These are phyloP conservation scores for Gortyna flavago DNA, from an alignment of 2,888 invertebrate genomes.

Conservation along the genomic window DNA sequence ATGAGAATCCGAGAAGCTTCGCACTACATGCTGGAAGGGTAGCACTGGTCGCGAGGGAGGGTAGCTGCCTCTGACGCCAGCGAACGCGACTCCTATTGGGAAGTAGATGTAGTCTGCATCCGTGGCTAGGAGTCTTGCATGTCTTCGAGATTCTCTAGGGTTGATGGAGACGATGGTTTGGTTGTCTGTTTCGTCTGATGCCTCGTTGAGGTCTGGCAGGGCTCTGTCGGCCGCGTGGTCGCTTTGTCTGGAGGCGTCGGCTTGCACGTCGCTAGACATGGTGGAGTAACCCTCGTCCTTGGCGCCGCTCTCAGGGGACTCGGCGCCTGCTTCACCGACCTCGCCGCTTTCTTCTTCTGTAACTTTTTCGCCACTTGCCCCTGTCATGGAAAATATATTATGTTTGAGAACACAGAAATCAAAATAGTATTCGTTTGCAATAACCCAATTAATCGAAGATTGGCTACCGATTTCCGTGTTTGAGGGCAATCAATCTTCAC, in stretches of 20 bases:
- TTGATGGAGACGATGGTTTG: conserved; percentile 89
- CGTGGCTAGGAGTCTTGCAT: conserved; percentile 89
- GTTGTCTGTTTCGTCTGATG: conserved; percentile 93
- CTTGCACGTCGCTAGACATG: conserved; percentile 95
- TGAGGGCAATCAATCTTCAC: neutral
- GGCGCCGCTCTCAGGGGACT: conserved; percentile 94
- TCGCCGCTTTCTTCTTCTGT: conserved; percentile 87
- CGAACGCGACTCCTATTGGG: conserved; percentile 91
- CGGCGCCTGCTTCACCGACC: conserved; percentile 92
- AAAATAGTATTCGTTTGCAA: neutral
- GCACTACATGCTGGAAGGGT: conserved; percentile 93
- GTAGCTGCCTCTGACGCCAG: conserved; percentile 92
- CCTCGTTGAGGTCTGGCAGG: conserved; percentile 93
- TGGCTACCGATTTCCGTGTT: neutral
- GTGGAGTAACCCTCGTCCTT: conserved; percentile 96
- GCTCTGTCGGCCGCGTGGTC: conserved; percentile 90
- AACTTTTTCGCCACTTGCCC: conserved; percentile 79
- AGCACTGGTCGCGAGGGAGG: conserved; percentile 92
- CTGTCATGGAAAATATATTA: conserved; percentile 70
- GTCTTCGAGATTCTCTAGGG: conserved; percentile 86
- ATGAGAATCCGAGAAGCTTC: conserved; percentile 94
- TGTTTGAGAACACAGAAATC: neutral
- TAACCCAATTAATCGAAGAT: neutral
- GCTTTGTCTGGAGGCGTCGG: conserved; percentile 91
- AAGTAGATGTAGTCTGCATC: conserved; percentile 93